These are phyloP conservation scores for Drosophila oshimai DNA, from an alignment of 1,140 invertebrate species.

Conservation along the genomic window DNA sequence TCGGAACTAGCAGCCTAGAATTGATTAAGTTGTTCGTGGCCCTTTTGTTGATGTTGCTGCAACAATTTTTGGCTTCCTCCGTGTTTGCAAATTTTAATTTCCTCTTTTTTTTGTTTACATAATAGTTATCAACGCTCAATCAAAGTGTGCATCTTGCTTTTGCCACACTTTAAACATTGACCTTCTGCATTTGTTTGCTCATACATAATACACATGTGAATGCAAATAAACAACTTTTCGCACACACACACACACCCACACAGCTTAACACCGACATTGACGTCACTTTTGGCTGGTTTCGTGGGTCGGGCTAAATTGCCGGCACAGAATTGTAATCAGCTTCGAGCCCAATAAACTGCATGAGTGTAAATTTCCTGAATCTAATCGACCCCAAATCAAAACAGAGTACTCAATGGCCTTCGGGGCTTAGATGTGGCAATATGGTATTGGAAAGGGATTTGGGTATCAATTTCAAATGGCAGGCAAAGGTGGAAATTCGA, in stretches of 20 bases:
- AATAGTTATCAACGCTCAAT: constrained; percentile 8
- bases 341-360: constrained; percentile 46
- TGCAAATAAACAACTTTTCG: constrained; percentile 31
- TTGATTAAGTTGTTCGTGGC: constrained; percentile 32
- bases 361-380: constrained; percentile 70
- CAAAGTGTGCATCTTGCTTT: constrained; percentile 12
- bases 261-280: constrained; percentile 21
- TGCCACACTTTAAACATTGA: constrained; percentile 13
- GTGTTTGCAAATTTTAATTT: not conserved
- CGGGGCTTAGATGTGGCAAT: constrained; percentile 22
- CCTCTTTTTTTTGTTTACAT: not conserved
- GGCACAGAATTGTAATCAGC: constrained; percentile 64
- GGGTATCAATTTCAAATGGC: not conserved
- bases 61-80: not conserved
- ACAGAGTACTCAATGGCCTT: constrained; percentile 42
- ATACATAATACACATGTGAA: too few species aligned
- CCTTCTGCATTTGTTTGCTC: constrained; percentile 37
- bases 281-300: constrained; percentile 26
- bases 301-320: constrained; percentile 41
- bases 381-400: constrained; percentile 53
- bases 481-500: constrained; percentile 3
- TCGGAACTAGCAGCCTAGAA: constrained; percentile 36
- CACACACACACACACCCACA: not conserved
- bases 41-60: not conserved
- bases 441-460: not conserved